Percentiles rank a stretch among this genome's conserved stretches.
Evolutionary conservation across 2,113 vertebrate genomes (phyloP).

Genomic region (Crotalus helleri): DNA sequence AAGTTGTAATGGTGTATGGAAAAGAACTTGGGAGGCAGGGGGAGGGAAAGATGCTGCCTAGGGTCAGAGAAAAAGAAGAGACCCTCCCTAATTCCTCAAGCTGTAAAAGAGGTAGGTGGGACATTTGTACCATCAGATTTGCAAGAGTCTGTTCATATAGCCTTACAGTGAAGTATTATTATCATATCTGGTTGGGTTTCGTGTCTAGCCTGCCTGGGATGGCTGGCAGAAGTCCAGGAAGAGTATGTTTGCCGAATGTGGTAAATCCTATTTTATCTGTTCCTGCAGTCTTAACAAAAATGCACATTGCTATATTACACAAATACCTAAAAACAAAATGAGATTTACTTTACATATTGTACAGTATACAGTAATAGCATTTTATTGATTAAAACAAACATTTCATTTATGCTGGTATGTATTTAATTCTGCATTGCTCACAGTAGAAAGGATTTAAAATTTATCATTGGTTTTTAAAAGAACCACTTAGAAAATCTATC

Average conservation of each 20-base stretch:
- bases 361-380: not conserved
- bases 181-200: too few species aligned
- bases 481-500: not conserved
- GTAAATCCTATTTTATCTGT: not conserved
- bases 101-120: too few species aligned
- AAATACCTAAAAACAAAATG: not conserved
- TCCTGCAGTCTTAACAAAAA: not conserved
- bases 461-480: not conserved
- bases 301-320: not conserved
- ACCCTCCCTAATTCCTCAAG: too few species aligned
- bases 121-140: too few species aligned
- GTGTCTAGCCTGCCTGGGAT: too few species aligned
- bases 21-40: too few species aligned
- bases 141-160: too few species aligned
- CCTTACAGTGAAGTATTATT: too few species aligned
- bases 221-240: not conserved
- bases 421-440: not conserved
- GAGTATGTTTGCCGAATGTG: not conserved
- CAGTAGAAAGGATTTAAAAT: not conserved
- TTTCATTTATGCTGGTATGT: not conserved
- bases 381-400: not conserved
- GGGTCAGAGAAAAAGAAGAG: too few species aligned
- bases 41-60: too few species aligned
- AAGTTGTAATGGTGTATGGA: too few species aligned
- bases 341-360: not conserved